Base-by-base conservation (phyloP, 1,140 invertebrate genomes). In the Drosophila ambigua region DNA sequence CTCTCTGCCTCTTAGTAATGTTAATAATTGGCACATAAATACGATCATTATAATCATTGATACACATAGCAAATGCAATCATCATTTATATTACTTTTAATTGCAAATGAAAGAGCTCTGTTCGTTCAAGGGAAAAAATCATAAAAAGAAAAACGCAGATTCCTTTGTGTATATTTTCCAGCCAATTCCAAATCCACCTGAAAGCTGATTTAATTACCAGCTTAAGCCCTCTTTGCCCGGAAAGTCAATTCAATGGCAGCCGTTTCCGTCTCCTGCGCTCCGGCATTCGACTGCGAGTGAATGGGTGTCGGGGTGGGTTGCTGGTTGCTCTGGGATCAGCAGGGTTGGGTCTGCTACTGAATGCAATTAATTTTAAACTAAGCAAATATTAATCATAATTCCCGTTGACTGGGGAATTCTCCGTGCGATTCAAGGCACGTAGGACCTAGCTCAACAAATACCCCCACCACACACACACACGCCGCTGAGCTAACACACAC, bases 351-450 rank as follows among this genome's bases (percentile, higher is more conserved):
- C 35, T 13, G 64, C 16, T 20, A 59, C 77, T 64, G 66, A 64
- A 64, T 35, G 62, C 78, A 87, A 87, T 87, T 87, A 87, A 88
- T 87, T 87, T 88, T 71, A 78, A 87, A 79, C 71, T 78, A 50
- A 79, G 43, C 71, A 78, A 88, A 82, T 87, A 87, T 87, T 82
- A 87, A 88, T 87, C 82, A 87, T 82, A 82, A 82, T 82, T 52
- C 78, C 54, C 26, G 44, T 41, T 49, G 59, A 46, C 60, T 46
- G 28, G 43, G 13, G 28, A 46, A 11, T 13, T 0, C 35, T 11
- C 4, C 35, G 35, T 13, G 11, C 35, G 31, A 26, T 26, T 6
- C 6, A 2, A 11, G 31, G 52, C 69, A 80, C 61, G 75, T 77
- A 54, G 35, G 49, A n/a, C 62, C 46, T 69, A 72, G 77, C 66